phyloP scores from a whole-genome alignment of 2,797 vertebrate genomes.

The Poeciliopsis paucimaculata region DNA sequence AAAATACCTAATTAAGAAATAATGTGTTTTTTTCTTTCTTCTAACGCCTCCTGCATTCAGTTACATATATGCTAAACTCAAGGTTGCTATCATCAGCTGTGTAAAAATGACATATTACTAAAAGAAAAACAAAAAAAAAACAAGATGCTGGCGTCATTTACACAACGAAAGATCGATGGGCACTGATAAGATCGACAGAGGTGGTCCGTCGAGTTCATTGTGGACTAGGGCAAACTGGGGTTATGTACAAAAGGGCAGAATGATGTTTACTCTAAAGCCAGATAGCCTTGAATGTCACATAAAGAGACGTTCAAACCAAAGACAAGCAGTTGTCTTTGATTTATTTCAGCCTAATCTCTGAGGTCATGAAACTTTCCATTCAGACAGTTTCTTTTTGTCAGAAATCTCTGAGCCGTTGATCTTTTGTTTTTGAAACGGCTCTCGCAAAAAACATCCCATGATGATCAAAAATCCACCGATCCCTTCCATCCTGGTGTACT shows the following conservation, averaged over 20 bases:
- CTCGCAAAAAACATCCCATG: neutral
- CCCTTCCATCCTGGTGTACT: neutral
- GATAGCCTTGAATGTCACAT: conserved; percentile 9
- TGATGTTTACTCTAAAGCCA: conserved; percentile 37
- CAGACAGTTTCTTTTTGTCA: neutral
- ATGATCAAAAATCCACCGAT: neutral
- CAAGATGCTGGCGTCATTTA: conserved; percentile 22
- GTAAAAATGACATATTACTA: neutral
- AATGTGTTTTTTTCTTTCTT: neutral
- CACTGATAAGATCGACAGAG: conserved; percentile 61
- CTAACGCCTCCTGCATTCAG: neutral
- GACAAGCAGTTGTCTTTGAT: conserved; percentile 3
- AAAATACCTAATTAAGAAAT: neutral
- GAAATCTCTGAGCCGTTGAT: neutral
- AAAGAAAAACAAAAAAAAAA: conserved; percentile 15
- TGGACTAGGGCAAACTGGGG: conserved; percentile 42
- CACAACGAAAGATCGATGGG: conserved; percentile 46
- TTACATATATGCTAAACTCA: conserved; percentile 3
- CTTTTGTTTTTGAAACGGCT: neutral
- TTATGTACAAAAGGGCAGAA: conserved; percentile 48
- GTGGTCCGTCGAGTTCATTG: conserved; percentile 34
- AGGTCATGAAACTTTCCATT: neutral
- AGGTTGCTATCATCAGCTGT: conserved; percentile 30
- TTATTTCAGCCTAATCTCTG: neutral
- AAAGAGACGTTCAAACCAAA: too few relatives aligned